Base-by-base conservation (phyloP, 2,113 vertebrate genomes). In the Phasianus colchicus region DNA sequence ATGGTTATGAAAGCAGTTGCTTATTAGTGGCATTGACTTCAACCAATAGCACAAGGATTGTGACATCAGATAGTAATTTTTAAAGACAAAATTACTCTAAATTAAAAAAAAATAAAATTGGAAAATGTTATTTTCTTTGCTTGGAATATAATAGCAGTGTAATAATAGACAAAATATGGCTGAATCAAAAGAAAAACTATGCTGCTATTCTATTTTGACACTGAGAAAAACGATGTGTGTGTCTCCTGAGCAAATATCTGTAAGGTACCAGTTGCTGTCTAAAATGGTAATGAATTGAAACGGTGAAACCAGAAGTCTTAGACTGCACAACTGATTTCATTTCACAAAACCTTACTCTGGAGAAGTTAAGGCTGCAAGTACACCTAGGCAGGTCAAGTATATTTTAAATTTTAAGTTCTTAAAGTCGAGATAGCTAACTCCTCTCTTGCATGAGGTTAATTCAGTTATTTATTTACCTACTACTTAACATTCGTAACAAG, bases 101-200 rank as follows among this genome's bases (percentile, higher is more conserved):
- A 54, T 32, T 66, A 1, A 65, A 47, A 47, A 47, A 47, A 47
- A 71, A 25, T 21, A 61, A 43, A 40, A 17, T 0, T 9, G 11
- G 38, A 71, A 89, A 85, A 50, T 1, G 42, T 9, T 34, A 1
- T 52, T 63, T n/a, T 2, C 2, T 17, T 52, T 36, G 25, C 54
- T 10, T 50, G 52, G 20, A 38, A 66, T 15, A 74, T 0, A 81
- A 30, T 81, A 10, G 77, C 14, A 16, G 19, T 30, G 58, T 29
- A 63, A 27, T 4, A 66, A 40, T 2, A 72, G n/a, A 38, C 13
- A 20, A 79, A 92, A 58, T 25, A 71, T 69, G 11, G 38, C 15
- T 92, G 52, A 90, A 54, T 86, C 40, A 71, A 50, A 77, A 90
- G 19, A 86, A 90, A 64, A 72, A 72, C 61, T 9, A 64, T 7